Base-by-base conservation (phyloP, 2,797 vertebrate species). In the Rhynchonycteris naso region DNA sequence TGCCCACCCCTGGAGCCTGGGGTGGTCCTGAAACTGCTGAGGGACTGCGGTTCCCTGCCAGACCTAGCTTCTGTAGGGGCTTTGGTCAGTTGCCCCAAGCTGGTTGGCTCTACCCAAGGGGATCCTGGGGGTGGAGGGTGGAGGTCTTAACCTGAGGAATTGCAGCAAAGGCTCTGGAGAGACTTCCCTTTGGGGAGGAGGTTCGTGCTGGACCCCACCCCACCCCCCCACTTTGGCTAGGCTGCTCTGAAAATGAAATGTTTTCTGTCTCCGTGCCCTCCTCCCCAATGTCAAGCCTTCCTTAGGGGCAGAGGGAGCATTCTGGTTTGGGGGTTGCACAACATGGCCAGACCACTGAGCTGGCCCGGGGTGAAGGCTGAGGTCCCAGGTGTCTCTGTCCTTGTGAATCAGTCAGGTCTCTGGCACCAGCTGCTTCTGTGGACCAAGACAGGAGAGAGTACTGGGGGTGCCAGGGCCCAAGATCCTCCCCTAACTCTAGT, bases 401-500 rank as follows among this genome's bases (percentile, higher is more conserved):
- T 75, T 6, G 28, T 75, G 30, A 24, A n/a, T 33, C 78, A 43
- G 33, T 8, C 16, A 47, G 86, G 74, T 58, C 35, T 68, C 59
- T 26, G 18, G n/a, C 26, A 13, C 35, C 61, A 22, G 33, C 78
- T 68, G 89, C 30, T 7, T 50, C 58, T 74, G 26, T 3, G 43
- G 43, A 18, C 21, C 10, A 12, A 43, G 52, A 18, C n/a, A n/a
- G 30, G 74, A 43, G 9, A 58, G 21, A 28, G 21, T n/a, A 18
- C 16, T 28, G 19, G 30, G 33, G 43, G 2, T 35, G 50, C 24
- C 0, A 43, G 0, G 30, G 9, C 26, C 76, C 1, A 4, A n/a
- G 74, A 13, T 11, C 35, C 18, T 0, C 16, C 61, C 26, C 22
- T 43, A 43, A 5, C 1, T 76, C 26, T 6, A 0, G 15, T 2